Conservation (phyloP, 2,113 vertebrate species). For the Microtus montanus region DNA sequence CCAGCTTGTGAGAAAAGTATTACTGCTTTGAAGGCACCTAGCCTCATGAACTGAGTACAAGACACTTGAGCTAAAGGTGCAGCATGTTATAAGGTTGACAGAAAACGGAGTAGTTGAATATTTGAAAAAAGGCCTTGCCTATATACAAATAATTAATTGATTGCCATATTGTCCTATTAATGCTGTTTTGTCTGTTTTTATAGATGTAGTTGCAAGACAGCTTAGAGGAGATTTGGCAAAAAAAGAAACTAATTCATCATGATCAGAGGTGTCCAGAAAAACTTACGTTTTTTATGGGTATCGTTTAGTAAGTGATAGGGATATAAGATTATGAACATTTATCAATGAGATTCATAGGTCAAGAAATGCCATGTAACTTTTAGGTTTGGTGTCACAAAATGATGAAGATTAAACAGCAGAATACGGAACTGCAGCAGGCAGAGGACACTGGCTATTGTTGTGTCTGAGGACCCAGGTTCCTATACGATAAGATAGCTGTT, state of each 20-base stretch:
- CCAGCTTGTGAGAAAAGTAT: background rate
- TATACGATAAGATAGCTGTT: background rate
- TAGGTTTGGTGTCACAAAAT: background rate
- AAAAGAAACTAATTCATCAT: background rate
- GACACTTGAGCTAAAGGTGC: background rate
- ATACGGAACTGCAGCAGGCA: background rate
- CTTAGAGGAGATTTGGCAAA: background rate
- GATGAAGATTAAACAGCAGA: background rate
- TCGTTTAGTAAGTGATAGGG: background rate
- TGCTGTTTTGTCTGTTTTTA: background rate
- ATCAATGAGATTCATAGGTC: background rate
- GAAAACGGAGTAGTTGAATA: background rate
- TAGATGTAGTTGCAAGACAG: background rate
- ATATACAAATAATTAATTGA: background rate
- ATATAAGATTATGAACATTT: background rate
- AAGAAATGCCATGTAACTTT: background rate
- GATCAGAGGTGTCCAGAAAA: background rate
- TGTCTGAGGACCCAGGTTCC: conserved; percentile 11
- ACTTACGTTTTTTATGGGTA: background rate
- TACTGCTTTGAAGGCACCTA: background rate
- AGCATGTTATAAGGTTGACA: background rate
- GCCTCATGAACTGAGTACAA: background rate
- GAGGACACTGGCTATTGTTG: conserved; percentile 30
- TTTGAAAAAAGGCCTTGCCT: background rate
- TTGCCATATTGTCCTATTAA: background rate